phyloP scores from a whole-genome alignment of 2,797 vertebrate species.

The Melanotaenia boesemani region DNA sequence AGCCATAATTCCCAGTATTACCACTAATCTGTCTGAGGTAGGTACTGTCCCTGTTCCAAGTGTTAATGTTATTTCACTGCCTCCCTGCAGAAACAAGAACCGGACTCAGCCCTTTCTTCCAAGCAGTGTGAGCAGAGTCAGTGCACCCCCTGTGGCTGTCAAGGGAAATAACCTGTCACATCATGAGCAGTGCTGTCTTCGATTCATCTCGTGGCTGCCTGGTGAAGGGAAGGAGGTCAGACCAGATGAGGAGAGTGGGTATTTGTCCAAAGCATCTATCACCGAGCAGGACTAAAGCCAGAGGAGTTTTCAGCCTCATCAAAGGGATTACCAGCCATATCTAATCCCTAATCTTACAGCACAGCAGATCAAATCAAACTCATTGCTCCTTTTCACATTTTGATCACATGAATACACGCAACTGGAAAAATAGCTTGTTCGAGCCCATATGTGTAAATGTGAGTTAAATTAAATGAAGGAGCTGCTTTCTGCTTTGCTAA shows the following conservation, averaged over 20 bases:
- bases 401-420: constrained; percentile 5
- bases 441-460: constrained; percentile 23
- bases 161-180: constrained; percentile 62
- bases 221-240: constrained; percentile 48
- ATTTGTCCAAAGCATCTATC: constrained; percentile 38
- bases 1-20: constrained; percentile 38
- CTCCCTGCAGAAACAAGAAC: constrained; percentile 73
- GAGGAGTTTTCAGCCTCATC: constrained; percentile 49
- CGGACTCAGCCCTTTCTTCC: constrained; percentile 40
- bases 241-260: constrained; percentile 40
- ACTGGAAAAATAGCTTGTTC: constrained; percentile 14
- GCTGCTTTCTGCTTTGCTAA: constrained; percentile 1
- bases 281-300: constrained; percentile 35
- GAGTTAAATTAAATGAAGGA: constrained; percentile 21
- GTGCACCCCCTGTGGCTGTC: constrained; percentile 80
- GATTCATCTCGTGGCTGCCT: constrained; percentile 37
- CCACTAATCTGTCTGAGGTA: constrained; percentile 49
- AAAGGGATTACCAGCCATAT: constrained; percentile 54
- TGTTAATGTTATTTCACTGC: constrained; percentile 56
- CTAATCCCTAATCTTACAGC: constrained; percentile 48
- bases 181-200: constrained; percentile 10
- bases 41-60: constrained; percentile 45
- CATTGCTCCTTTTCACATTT: constrained; percentile 33
- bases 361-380: constrained; percentile 52
- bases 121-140: constrained; percentile 61